These are phyloP conservation scores for Rhagophthalmus giganteus DNA, from an alignment of 2,888 invertebrate genomes.

Conservation along the genomic window DNA sequence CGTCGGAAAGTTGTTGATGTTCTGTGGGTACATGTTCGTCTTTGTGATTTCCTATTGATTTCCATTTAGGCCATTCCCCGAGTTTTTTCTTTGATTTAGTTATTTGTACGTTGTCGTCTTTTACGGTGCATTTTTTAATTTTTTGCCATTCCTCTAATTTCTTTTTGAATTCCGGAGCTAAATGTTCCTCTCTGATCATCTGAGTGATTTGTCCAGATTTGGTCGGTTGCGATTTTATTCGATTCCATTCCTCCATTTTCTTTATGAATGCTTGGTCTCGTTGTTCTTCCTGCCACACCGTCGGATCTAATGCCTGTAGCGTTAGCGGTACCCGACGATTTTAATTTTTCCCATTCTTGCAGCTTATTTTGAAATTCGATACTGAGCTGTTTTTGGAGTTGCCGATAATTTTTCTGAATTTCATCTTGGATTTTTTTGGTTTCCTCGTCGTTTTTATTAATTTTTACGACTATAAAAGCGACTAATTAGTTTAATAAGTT, in stretches of 20 bases:
- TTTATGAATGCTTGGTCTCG: constrained; percentile 53
- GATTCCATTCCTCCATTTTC: constrained; percentile 60
- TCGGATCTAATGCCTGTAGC: constrained; percentile 37
- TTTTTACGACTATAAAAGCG: too few relatives aligned
- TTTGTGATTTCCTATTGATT: constrained; percentile 53
- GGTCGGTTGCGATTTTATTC: constrained; percentile 49
- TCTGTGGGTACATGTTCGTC: constrained; percentile 57
- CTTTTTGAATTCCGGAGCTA: constrained; percentile 79
- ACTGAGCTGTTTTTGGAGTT: constrained; percentile 72
- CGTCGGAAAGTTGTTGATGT: constrained; percentile 73
- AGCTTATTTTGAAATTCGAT: constrained; percentile 75
- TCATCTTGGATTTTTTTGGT: constrained; percentile 51
- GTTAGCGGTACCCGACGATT: constrained; percentile 41
- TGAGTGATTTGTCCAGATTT: constrained; percentile 43
- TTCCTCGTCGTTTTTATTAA: constrained; percentile 13
- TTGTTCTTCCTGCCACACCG: constrained; percentile 42
- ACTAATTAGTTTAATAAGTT: too few relatives aligned
- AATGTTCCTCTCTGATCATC: constrained; percentile 64
- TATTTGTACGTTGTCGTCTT: constrained; percentile 30
- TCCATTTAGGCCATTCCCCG: constrained; percentile 66
- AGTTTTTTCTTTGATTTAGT: constrained; percentile 52
- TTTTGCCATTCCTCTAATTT: constrained; percentile 87
- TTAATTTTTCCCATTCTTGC: constrained; percentile 58
- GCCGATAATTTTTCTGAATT: constrained; percentile 71
- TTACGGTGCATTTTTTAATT: constrained; percentile 59